A percentile compares a stretch with the other conserved stretches of the same genome.
phyloP scores from a whole-genome alignment of 2,113 vertebrate genomes.

The Scolopax mira region DNA sequence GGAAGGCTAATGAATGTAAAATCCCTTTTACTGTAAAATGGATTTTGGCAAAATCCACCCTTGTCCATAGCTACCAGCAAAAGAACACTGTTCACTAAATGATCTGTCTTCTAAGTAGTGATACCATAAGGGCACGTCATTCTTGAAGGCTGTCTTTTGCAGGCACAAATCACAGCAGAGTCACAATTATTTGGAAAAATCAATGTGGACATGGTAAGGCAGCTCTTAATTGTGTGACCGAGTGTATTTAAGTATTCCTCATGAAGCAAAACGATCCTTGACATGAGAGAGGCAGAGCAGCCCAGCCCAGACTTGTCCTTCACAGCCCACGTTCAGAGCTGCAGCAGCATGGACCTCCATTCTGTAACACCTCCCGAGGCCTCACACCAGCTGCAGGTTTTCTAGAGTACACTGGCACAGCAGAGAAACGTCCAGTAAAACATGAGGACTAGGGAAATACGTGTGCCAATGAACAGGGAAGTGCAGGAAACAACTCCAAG shows the following conservation, averaged over 20 bases:
- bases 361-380: not conserved
- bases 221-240: not conserved
- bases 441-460: not conserved
- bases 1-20: not conserved
- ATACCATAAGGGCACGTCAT: not conserved
- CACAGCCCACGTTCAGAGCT: not conserved
- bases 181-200: not conserved
- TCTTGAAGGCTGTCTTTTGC: not conserved
- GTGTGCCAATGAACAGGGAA: not conserved
- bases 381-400: not conserved
- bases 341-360: not conserved
- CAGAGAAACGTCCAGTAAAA: not conserved
- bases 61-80: not conserved
- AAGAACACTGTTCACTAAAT: not conserved
- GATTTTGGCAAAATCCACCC: not conserved
- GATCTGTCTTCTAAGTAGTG: not conserved
- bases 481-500: not conserved
- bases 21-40: not conserved
- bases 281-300: not conserved
- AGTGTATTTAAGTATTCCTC: not conserved
- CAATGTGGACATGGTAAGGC: not conserved
- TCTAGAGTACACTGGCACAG: fast-evolving
- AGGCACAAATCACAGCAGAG: not conserved
- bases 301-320: not conserved
- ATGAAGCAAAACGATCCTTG: not conserved